Evolutionary conservation across 2,797 vertebrate species (phyloP).

Genomic region (Mormyrops boulengeri): DNA sequence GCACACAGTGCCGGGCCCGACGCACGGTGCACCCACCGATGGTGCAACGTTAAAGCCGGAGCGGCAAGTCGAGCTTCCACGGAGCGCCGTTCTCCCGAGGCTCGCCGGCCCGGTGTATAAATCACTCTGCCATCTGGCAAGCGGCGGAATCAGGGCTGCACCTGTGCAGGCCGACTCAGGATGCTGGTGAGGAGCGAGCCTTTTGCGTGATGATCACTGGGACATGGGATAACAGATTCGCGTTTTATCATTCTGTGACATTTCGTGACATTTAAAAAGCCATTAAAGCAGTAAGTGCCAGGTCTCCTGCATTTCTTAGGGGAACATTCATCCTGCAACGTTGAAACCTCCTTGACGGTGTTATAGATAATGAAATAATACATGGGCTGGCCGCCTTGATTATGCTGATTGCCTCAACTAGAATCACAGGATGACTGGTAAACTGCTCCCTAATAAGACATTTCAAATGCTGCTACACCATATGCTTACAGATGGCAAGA

Average conservation of each 20-base stretch:
- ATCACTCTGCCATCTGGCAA: constrained; percentile 63
- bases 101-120: constrained; percentile 63
- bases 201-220: constrained; percentile 56
- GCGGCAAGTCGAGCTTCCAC: constrained; percentile 6
- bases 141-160: constrained; percentile 51
- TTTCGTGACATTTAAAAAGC: constrained; percentile 81
- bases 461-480: constrained; percentile 17
- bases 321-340: constrained; percentile 46
- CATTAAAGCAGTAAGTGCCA: constrained; percentile 64
- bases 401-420: constrained; percentile 37
- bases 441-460: constrained; percentile 26
- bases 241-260: constrained; percentile 74
- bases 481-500: constrained; percentile 11
- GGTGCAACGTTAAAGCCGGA: background rate
- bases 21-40: background rate
- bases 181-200: constrained; percentile 13
- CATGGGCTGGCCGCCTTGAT: constrained; percentile 48
- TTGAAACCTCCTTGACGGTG: constrained; percentile 38
- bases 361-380: constrained; percentile 54
- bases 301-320: constrained; percentile 55
- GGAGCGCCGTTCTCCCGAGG: background rate
- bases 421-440: constrained; percentile 28
- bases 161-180: constrained; percentile 42
- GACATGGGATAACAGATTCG: constrained; percentile 72
- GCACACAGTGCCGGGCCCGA: background rate